Evolutionary conservation across 1,140 invertebrate species (phyloP), one percentile per base, ranked within the genome.

Genomic region (Capitella teleta): DNA sequence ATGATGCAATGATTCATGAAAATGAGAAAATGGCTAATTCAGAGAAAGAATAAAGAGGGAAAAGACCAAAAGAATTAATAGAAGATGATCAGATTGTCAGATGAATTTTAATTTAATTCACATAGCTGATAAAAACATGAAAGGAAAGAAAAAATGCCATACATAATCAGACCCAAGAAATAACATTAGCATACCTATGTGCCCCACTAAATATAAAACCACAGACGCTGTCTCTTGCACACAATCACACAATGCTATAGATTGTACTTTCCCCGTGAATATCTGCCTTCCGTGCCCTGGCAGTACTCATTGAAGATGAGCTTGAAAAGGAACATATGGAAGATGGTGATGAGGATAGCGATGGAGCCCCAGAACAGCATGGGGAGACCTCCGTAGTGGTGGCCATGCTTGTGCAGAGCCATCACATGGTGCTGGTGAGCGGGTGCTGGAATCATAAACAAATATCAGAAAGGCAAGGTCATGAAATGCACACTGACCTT

Each of bases 321-420:
- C 74, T 91, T 90, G 73, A 86, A 88, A 6, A 96, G 77, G 74
- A 96, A 96, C 53, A 95, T 73, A 75, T 96, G 92, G 72, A 96
- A 96, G 54, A 93, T 78, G 53, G 92, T 77, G 56, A 96, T 88
- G 49, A 96, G 77, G 63, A 87, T 81, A 61, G 82, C 83, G 56
- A 96, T 84, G 16, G 86, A 83, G 0, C 91, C 80, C 92, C 92
- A 95, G 72, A 96, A 94, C 30, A 95, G 74, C 0, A 85, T 86
- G 19, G 91, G 90, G 48, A 95, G 70, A 0, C 89, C 88, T 40
- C 88, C 89, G 51, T 90, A 77, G 57, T 85, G 83, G 73, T 91
- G 84, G 0, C 91, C 91, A 68, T 94, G 89, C 63, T 83, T 86
- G 64, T 96, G 92, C 55, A 94, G 69, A 0, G 87, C 86, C 61